Base-by-base conservation (phyloP, 1,140 invertebrate species). In the Potamilus streckersoni region DNA sequence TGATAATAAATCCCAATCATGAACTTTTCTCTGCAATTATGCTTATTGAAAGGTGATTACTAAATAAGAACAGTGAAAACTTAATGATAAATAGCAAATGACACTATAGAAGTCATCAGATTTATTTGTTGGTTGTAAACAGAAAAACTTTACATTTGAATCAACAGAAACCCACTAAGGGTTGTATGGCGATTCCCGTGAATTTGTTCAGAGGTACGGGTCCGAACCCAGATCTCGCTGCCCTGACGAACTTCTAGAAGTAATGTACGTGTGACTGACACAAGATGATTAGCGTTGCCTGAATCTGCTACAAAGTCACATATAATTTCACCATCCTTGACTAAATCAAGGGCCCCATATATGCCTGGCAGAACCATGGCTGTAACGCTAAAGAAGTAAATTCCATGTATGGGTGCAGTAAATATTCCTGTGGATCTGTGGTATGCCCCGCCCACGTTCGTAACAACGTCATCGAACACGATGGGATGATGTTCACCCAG, bases 401-500 rank as follows among this genome's bases (percentile, higher is more conserved):
- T 27, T n/a, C 62, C 62, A 23, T 64, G n/a, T 2, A 27, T 27
- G 27, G 27, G 27, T 27, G 27, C 27, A 27, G 2, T 27, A 27
- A 27, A 27, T 27, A 64, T 64, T n/a, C 62, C 62, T 23, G 62
- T 17, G 62, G 1, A 0, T 64, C n/a, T 11, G n/a, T n/a, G 13
- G n/a, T 64, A 64, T 17, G 62, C 62, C n/a, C n/a, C 31, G 14
- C 62, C 62, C 13, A 64, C 31, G 62, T 64, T 64, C 2, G 62
- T 17, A 13, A 64, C 31, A 14, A 27, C 62, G n/a, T 27, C 31
- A 27, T 64, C 62, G 62, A 64, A 64, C 12, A 64, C 31, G n/a
- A 64, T 27, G 31, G 62, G n/a, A 27, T 64, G 62, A 64, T 64
- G 62, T 14, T 64, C 62, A 17, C 62, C 62, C 12, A 64, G n/a